Conservation (phyloP, 1,140 invertebrate species). For the Diorhabda sublineata region DNA sequence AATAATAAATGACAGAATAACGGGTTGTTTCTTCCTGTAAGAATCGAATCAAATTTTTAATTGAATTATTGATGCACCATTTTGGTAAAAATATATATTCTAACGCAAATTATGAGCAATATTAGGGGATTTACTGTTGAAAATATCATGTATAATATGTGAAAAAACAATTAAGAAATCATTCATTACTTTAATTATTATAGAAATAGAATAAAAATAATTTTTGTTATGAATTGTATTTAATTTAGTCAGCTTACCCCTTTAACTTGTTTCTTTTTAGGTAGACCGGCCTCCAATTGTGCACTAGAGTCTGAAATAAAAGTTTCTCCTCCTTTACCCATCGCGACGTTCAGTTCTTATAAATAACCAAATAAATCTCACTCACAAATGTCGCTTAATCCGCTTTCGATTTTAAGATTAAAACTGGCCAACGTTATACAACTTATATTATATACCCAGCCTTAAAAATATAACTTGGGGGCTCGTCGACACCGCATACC, state of each 20-base stretch:
- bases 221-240: too few relatives aligned
- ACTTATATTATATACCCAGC: background rate
- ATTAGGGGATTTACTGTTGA: too few relatives aligned
- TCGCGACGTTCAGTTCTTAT: background rate
- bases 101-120: too few relatives aligned
- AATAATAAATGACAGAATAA: too few relatives aligned
- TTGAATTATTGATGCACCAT: too few relatives aligned
- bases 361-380: background rate
- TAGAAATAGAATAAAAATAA: too few relatives aligned
- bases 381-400: background rate
- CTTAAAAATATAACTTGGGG: background rate
- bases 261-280: background rate
- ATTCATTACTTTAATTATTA: too few relatives aligned
- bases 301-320: background rate
- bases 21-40: too few relatives aligned
- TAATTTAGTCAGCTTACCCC: background rate
- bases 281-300: slow-evolving; percentile 1
- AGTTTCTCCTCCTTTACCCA: background rate
- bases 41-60: too few relatives aligned
- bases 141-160: too few relatives aligned
- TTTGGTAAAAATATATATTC: too few relatives aligned
- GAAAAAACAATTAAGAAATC: too few relatives aligned
- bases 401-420: background rate
- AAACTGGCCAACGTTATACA: background rate
- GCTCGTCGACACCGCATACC: background rate